Evolutionary conservation across 1,140 invertebrate genomes (phyloP).

Genomic region (Aphidius ervi): DNA sequence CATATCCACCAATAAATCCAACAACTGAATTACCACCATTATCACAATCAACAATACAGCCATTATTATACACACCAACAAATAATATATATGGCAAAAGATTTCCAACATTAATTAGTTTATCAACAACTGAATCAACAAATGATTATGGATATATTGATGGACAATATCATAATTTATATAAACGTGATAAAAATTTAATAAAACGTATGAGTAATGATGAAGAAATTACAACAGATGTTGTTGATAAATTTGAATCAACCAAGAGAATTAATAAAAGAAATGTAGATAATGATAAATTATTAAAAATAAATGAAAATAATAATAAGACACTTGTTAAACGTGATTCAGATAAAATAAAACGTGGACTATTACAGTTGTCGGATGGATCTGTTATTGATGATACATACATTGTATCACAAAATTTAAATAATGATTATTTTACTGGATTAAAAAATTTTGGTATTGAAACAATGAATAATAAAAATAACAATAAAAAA

Average conservation of each 20-base stretch:
- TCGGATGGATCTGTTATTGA: conserved; percentile 64
- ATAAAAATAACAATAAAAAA: conserved; percentile 49
- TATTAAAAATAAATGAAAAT: conserved; percentile 3
- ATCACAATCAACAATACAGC: conserved; percentile 19
- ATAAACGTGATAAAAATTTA: conserved; percentile 32
- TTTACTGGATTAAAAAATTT: conserved; percentile 64
- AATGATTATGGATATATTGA: conserved; percentile 35
- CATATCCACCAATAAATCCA: conserved; percentile 38
- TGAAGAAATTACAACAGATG: neutral
- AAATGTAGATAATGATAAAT: conserved; percentile 6
- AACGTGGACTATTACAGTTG: conserved; percentile 57
- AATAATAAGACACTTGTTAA: neutral
- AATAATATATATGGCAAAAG: conserved; percentile 30
- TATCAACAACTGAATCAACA: conserved; percentile 15
- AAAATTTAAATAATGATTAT: conserved; percentile 38
- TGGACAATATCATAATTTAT: conserved; percentile 36
- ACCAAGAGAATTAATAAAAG: conserved; percentile 26
- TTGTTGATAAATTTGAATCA: conserved; percentile 13
- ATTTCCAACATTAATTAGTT: conserved; percentile 12
- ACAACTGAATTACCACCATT: conserved; percentile 17
- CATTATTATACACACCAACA: conserved; percentile 7
- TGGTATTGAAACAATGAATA: conserved; percentile 52
- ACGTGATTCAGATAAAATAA: conserved; percentile 19
- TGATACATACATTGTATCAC: conserved; percentile 54
- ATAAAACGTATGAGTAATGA: conserved; percentile 24